phyloP scores from a whole-genome alignment of 1,140 invertebrate genomes.

The Drosophila sechellia region DNA sequence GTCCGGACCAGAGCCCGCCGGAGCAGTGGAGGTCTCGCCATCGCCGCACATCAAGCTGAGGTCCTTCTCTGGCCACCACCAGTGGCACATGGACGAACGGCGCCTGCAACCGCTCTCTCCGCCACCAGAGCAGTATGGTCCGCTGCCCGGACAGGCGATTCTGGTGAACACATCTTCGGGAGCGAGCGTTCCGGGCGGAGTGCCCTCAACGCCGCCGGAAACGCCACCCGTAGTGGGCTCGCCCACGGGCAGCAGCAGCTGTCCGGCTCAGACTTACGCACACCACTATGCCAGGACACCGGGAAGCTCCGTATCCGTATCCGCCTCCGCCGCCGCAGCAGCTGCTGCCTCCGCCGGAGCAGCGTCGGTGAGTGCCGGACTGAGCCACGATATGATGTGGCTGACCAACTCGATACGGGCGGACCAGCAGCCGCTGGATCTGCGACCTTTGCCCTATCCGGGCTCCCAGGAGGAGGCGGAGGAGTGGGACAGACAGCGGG shows the following conservation, averaged over 20 bases:
- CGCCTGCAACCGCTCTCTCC: conserved; percentile 87
- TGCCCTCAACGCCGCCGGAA: conserved; percentile 83
- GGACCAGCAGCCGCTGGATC: conserved; percentile 92
- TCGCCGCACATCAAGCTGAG: conserved; percentile 72
- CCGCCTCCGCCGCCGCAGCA: conserved; percentile 86
- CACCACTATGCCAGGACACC: conserved; percentile 79
- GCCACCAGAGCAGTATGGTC: conserved; percentile 86
- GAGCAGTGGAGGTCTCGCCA: conserved; percentile 55
- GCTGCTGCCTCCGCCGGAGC: conserved; percentile 76
- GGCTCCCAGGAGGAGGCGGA: conserved; percentile 85
- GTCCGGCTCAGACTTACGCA: conserved; percentile 66
- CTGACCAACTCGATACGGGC: conserved; percentile 88
- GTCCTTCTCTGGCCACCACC: conserved; percentile 68
- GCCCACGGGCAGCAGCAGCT: conserved; percentile 78
- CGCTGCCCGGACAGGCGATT: conserved; percentile 80
- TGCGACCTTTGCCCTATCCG: conserved; percentile 89
- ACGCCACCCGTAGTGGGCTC: conserved; percentile 83
- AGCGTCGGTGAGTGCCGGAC: conserved; percentile 86
- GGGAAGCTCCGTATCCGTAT: conserved; percentile 71
- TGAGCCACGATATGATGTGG: conserved; percentile 91
- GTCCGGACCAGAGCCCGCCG: conserved; percentile 43
- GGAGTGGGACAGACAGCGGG: conserved; percentile 87
- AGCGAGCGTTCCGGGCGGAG: conserved; percentile 74
- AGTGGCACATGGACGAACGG: conserved; percentile 86
- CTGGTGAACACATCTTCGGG: conserved; percentile 72